phyloP scores from a whole-genome alignment of 2,888 invertebrate genomes.

The Spilarctia lutea region DNA sequence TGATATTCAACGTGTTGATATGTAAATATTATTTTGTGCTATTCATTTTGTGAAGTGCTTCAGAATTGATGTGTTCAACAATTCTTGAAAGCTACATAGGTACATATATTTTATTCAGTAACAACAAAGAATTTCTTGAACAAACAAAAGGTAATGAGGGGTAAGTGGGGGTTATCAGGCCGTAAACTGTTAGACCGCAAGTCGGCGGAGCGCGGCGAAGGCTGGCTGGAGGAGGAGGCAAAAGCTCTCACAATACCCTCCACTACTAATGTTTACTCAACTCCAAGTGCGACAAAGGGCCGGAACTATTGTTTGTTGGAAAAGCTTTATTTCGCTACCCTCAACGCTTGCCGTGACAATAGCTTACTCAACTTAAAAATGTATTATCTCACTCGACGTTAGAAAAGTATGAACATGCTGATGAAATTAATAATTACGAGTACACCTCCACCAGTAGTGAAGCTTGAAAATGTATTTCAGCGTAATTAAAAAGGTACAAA shows the following conservation, averaged over 20 bases:
- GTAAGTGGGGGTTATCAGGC: conserved; percentile 77
- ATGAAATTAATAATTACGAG: neutral
- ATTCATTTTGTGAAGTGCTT: neutral
- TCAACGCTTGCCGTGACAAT: conserved; percentile 81
- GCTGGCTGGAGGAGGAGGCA: conserved; percentile 48
- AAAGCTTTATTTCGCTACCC: conserved; percentile 86
- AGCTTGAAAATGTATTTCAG: neutral
- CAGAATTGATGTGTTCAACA: conserved; percentile 6
- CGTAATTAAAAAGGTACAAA: too few relatives aligned
- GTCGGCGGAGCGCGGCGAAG: conserved; percentile 51
- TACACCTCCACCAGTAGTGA: neutral
- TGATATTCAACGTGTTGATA: conserved; percentile 14
- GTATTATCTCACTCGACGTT: conserved; percentile 77
- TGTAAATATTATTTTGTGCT: neutral
- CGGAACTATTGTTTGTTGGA: conserved; percentile 87
- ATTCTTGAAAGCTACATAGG: conserved; percentile 3
- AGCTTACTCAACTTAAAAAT: conserved; percentile 86
- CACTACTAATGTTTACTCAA: conserved; percentile 86
- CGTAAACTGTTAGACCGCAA: conserved; percentile 76
- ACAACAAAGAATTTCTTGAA: conserved; percentile 70
- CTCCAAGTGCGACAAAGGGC: conserved; percentile 83
- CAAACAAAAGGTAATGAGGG: conserved; percentile 79
- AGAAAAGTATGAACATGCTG: conserved; percentile 56
- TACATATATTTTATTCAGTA: conserved; percentile 38
- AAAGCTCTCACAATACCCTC: conserved; percentile 72